Conservation (phyloP, 2,888 invertebrate species). For the Melanostoma mellinum region DNA sequence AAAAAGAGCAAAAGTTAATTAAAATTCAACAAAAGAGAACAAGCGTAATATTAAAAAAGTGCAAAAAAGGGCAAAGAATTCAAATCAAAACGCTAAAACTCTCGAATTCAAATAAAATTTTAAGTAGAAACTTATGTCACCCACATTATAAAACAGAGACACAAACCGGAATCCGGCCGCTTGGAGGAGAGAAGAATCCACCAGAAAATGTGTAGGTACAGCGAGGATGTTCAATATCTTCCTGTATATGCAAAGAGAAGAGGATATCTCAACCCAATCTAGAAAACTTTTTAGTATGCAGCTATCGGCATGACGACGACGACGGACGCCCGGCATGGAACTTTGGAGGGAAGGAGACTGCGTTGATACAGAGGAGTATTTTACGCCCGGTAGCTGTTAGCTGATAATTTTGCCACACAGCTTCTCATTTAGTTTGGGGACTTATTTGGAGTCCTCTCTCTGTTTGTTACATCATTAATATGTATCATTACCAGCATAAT, state of each 20-base stretch:
- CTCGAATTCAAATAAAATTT: slow-evolving; percentile 21
- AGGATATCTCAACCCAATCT: slow-evolving; percentile 25
- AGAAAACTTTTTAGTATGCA: slow-evolving; percentile 37
- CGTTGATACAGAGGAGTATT: slow-evolving; percentile 31
- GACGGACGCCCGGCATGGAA: slow-evolving; percentile 2
- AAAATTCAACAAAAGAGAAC: slow-evolving; percentile 15
- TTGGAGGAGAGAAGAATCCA: background rate
- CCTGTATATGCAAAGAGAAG: slow-evolving; percentile 16
- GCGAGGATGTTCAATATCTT: slow-evolving; percentile 18
- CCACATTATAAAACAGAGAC: slow-evolving; percentile 30
- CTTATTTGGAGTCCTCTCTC: slow-evolving; percentile 10
- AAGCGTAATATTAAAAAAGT: background rate
- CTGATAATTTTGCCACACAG: slow-evolving; percentile 59
- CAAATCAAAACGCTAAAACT: slow-evolving; percentile 26
- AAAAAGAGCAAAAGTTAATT: slow-evolving; percentile 51
- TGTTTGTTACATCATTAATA: slow-evolving; percentile 70
- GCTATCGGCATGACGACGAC: slow-evolving; percentile 9
- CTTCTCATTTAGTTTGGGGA: slow-evolving; percentile 30
- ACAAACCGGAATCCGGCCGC: background rate
- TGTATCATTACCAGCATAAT: slow-evolving; percentile 72
- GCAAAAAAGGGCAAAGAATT: slow-evolving; percentile 7
- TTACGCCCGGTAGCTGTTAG: slow-evolving; percentile 10
- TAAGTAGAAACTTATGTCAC: slow-evolving; percentile 44
- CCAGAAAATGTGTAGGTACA: background rate
- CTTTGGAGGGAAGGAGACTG: background rate